Base-by-base conservation (phyloP, 2,113 vertebrate species). In the Hemiscyllium ocellatum region DNA sequence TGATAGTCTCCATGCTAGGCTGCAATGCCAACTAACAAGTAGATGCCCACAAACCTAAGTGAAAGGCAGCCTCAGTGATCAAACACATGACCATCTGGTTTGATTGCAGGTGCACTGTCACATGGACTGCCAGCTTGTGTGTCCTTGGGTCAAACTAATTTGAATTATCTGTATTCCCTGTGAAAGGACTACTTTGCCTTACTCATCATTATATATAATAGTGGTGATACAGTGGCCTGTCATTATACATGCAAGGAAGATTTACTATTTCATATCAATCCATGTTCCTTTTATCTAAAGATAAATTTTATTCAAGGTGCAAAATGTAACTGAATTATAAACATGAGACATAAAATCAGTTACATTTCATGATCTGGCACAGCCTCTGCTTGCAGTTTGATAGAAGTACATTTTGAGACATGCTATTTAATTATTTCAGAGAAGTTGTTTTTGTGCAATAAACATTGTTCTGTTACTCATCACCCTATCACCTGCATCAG, bases 51-150 rank as follows among this genome's bases (percentile, higher is more conserved):
- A 95, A 72, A 26, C 47, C 68, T 24, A 72, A 95, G 68, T 76
- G 42, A 76, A 33, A 47, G 69, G 68, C 19, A 72, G 69, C 89
- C n/a, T 15, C 37, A 17, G 17, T 93, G 89, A 50, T 72, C 47
- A 52, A 52, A 95, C 94, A 5, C 68, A 72, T 42, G 17, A 8
- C 94, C 94, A 95, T 95, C 94, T 95, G 94, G 68, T 72, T 70
- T 66, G 66, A 50, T 24, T 42, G 13, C 24, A 50, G 66, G 24
- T 70, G 42, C 68, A 70, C 19, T 33, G 69, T 69, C 93, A 95
- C 68, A 68, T 70, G 93, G 68, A 17, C n/a, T 29, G 42, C 12
- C 94, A 52, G 94, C 42, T 72, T 50, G 47, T 33, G 42, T 19
- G 47, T 70, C 37, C n/a, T 26, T n/a, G 37, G 24, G 42, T 8